Percentiles rank a stretch among this genome's conserved stretches.
phyloP scores from a whole-genome alignment of 2,113 vertebrate genomes.

The Albula goreensis region DNA sequence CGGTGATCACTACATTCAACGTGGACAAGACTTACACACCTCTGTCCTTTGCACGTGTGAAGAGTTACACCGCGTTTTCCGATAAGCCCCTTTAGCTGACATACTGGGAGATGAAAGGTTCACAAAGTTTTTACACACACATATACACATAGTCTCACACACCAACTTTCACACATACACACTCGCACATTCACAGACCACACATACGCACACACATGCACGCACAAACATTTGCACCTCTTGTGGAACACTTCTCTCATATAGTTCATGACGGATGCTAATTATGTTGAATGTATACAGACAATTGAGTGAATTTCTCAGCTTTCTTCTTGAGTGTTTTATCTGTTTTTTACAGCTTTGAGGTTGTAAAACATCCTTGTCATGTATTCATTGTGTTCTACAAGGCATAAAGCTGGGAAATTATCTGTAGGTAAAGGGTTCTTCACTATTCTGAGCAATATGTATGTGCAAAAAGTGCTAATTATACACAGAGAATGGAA shows the following conservation, averaged over 20 bases:
- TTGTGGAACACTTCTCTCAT: slow-evolving; percentile 25
- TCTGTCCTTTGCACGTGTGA: slow-evolving; percentile 92
- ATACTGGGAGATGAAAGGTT: slow-evolving; percentile 31
- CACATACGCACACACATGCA: slow-evolving; percentile 18
- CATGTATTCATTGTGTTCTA: neutral
- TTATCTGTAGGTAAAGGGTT: neutral
- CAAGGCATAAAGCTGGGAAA: neutral
- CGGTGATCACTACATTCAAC: slow-evolving; percentile 87
- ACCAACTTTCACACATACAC: slow-evolving; percentile 19
- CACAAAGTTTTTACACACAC: slow-evolving; percentile 14
- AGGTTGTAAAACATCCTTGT: slow-evolving; percentile 9
- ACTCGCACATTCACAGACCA: slow-evolving; percentile 12
- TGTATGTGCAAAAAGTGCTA: slow-evolving; percentile 1
- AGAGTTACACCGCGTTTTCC: slow-evolving; percentile 93
- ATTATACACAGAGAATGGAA: neutral
- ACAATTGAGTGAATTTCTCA: slow-evolving; percentile 21
- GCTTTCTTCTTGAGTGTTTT: slow-evolving; percentile 8
- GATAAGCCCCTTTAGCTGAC: slow-evolving; percentile 84
- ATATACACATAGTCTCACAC: slow-evolving; percentile 13
- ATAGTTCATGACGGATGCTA: slow-evolving; percentile 49
- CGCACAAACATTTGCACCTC: slow-evolving; percentile 19
- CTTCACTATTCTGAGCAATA: slow-evolving; percentile 7
- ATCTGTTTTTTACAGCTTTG: neutral
- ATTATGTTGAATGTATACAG: slow-evolving; percentile 45
- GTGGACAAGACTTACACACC: slow-evolving; percentile 96